Conservation (phyloP, 2,113 vertebrate species). For the Neoarius graeffei region DNA sequence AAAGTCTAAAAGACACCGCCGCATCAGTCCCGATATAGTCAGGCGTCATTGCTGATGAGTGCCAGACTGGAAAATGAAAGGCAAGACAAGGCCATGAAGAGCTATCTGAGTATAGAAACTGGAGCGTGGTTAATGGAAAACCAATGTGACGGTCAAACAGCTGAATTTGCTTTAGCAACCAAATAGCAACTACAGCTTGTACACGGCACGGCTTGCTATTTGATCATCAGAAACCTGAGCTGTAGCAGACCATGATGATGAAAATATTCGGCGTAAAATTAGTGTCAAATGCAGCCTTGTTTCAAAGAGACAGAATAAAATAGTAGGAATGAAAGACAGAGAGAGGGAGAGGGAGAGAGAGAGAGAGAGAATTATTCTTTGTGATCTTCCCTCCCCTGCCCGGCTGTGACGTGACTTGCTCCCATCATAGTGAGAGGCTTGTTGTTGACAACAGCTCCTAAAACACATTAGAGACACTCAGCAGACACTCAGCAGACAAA, state of each 20-base stretch:
- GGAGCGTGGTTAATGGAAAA: slow-evolving; percentile 46
- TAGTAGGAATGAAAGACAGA: neutral
- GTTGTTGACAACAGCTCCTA: slow-evolving; percentile 46
- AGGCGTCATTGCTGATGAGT: slow-evolving; percentile 40
- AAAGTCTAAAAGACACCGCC: slow-evolving; percentile 23
- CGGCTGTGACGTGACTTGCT: slow-evolving; percentile 32
- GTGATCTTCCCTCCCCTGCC: neutral
- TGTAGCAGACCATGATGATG: neutral
- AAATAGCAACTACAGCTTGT: slow-evolving; percentile 6
- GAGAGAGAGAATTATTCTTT: slow-evolving; percentile 18
- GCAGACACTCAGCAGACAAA: slow-evolving; percentile 29
- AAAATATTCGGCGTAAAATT: slow-evolving; percentile 31
- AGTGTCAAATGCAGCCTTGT: neutral
- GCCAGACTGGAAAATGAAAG: slow-evolving; percentile 51
- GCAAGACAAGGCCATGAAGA: slow-evolving; percentile 33
- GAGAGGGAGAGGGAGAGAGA: slow-evolving; percentile 21
- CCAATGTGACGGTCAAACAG: slow-evolving; percentile 44
- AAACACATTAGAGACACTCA: slow-evolving; percentile 42
- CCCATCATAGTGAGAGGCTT: slow-evolving; percentile 35
- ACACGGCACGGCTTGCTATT: neutral
- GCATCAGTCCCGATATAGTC: slow-evolving; percentile 37
- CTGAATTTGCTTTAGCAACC: slow-evolving; percentile 49
- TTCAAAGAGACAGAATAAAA: neutral
- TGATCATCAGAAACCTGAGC: slow-evolving; percentile 19
- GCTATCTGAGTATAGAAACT: slow-evolving; percentile 21